These are phyloP conservation scores for Nasonia giraulti DNA, from an alignment of 1,140 invertebrate genomes.

Conservation along the genomic window DNA sequence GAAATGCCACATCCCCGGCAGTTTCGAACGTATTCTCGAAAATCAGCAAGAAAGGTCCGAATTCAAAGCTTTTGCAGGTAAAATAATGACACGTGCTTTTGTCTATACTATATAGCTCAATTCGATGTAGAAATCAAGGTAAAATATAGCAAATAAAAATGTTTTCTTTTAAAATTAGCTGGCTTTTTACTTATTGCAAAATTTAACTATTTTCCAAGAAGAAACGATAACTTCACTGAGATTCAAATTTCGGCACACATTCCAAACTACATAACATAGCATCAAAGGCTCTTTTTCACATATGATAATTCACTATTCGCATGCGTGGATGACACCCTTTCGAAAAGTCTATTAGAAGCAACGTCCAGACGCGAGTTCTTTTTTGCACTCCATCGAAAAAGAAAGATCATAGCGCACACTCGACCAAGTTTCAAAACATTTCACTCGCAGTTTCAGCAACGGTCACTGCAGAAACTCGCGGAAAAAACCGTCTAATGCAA, in stretches of 20 bases:
- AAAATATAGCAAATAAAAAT: too few relatives aligned
- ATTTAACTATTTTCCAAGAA: too few relatives aligned
- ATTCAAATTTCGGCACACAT: not conserved
- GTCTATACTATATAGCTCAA: not conserved
- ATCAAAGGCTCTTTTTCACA: not conserved
- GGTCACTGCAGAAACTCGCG: not conserved
- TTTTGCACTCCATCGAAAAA: too few relatives aligned
- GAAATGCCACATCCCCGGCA: constrained; percentile 6
- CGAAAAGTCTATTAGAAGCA: too few relatives aligned
- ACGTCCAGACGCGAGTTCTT: too few relatives aligned
- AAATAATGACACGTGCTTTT: constrained; percentile 4
- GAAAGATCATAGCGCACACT: not conserved
- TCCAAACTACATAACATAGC: not conserved
- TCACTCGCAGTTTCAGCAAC: not conserved
- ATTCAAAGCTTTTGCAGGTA: constrained; percentile 7
- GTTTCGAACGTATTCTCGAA: not conserved
- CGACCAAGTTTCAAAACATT: not conserved
- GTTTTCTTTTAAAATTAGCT: too few relatives aligned
- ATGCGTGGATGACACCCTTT: not conserved
- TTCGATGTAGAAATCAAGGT: not conserved
- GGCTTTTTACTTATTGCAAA: too few relatives aligned
- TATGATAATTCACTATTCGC: not conserved
- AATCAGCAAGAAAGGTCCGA: constrained; percentile 4
- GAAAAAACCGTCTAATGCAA: not conserved
- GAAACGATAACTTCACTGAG: too few relatives aligned